Conservation (phyloP, 1,140 invertebrate genomes). For the Plodia interpunctella region DNA sequence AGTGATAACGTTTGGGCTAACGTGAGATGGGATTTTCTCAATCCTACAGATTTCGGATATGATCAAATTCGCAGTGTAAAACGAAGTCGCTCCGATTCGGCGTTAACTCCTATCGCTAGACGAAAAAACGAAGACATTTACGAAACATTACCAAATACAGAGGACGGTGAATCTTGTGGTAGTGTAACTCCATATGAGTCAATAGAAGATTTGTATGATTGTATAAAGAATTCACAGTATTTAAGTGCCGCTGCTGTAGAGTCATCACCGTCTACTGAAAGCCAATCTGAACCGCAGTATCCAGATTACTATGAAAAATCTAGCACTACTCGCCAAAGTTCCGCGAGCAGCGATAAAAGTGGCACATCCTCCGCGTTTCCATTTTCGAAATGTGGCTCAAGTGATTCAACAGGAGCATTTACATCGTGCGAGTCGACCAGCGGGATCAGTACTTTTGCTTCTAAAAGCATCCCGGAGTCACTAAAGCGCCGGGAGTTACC, state of each 20-base stretch:
- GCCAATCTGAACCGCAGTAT: slow-evolving; percentile 61
- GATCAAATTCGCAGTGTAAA: slow-evolving; percentile 66
- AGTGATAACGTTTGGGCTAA: slow-evolving; percentile 72
- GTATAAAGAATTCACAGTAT: slow-evolving; percentile 66
- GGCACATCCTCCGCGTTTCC: slow-evolving; percentile 67
- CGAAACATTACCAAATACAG: slow-evolving; percentile 56
- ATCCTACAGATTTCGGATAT: slow-evolving; percentile 66
- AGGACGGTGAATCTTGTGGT: slow-evolving; percentile 54
- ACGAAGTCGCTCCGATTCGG: slow-evolving; percentile 67
- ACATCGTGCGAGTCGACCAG: slow-evolving; percentile 67
- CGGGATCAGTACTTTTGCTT: slow-evolving; percentile 54
- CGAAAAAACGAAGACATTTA: slow-evolving; percentile 65
- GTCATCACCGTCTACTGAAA: slow-evolving; percentile 61
- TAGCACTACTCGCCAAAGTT: slow-evolving; percentile 60
- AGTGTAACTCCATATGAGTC: slow-evolving; percentile 74
- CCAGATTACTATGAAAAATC: slow-evolving; percentile 62
- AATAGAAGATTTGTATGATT: slow-evolving; percentile 73
- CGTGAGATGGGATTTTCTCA: slow-evolving; percentile 71
- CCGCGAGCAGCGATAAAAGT: slow-evolving; percentile 65
- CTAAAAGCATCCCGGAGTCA: slow-evolving; percentile 52
- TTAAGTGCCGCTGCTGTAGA: slow-evolving; percentile 50
- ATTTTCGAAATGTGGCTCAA: slow-evolving; percentile 70
- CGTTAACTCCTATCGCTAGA: slow-evolving; percentile 49
- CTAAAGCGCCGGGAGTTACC: slow-evolving; percentile 59
- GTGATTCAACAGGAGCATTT: slow-evolving; percentile 60